Evolutionary conservation across 2,888 invertebrate species (phyloP).

Genomic region (Tricholauxania praeusta): DNA sequence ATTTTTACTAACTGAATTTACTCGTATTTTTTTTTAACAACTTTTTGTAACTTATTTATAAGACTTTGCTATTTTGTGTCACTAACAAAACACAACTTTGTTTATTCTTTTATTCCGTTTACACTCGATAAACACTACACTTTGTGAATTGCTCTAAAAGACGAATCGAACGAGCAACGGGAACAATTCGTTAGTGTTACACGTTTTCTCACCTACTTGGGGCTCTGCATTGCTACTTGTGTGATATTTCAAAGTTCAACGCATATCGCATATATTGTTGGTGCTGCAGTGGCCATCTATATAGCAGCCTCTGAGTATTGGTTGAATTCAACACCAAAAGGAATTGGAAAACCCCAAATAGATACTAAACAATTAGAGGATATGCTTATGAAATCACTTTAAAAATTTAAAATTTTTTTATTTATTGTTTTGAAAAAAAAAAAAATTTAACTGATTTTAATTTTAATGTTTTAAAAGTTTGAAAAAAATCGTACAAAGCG

Average conservation of each 20-base stretch:
- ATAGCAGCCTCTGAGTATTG: slow-evolving; percentile 90
- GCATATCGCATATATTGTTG: slow-evolving; percentile 81
- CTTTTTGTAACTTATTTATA: neutral
- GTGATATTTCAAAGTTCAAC: slow-evolving; percentile 87
- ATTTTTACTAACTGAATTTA: neutral
- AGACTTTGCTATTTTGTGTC: no score
- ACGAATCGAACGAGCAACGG: slow-evolving; percentile 69
- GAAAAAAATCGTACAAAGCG: slow-evolving; percentile 18
- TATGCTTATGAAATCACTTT: slow-evolving; percentile 65
- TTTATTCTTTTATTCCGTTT: neutral
- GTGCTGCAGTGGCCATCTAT: slow-evolving; percentile 83
- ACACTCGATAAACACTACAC: neutral
- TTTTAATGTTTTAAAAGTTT: neutral
- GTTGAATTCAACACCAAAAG: slow-evolving; percentile 61
- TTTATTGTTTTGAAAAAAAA: neutral
- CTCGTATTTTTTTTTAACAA: neutral
- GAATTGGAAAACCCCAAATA: slow-evolving; percentile 59
- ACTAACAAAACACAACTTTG: neutral
- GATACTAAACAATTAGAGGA: slow-evolving; percentile 67
- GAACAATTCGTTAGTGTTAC: slow-evolving; percentile 73
- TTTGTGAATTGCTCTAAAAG: slow-evolving; percentile 53
- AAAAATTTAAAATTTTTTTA: slow-evolving; percentile 42
- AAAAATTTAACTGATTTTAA: slow-evolving; percentile 4
- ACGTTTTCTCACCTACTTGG: slow-evolving; percentile 86
- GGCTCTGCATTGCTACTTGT: slow-evolving; percentile 85